Base-by-base conservation (phyloP, 2,113 vertebrate genomes). In the Campylorhamphus procurvoides region DNA sequence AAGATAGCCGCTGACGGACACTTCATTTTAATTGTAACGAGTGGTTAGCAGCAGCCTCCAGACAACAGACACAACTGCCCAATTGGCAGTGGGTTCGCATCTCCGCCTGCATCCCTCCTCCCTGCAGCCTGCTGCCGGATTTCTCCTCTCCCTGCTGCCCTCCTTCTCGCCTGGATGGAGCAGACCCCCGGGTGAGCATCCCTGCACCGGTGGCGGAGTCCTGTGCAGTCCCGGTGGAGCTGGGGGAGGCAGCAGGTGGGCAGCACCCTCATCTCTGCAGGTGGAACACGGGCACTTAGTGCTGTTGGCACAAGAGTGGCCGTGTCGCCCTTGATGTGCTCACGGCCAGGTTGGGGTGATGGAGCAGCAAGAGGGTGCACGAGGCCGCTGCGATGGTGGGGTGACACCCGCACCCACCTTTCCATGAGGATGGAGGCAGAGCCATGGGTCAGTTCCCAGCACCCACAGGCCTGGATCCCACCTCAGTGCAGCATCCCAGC, bases 21-120 rank as follows among this genome's bases (percentile, higher is more conserved):
- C 98, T 99, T 99, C 98, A 98, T 99, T 99, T 99, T 99, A 99
- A 99, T 99, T 99, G 99, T 98, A 98, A 98, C 97, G 98, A 98
- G 98, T 97, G 98, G 98, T 98, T 97, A 98, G 98, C 97, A 98
- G 98, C 98, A 95, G 98, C 96, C 97, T 83, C 96, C 95, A 97
- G 97, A 96, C 97, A 96, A 98, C 96, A 97, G 95, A 93, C 97
- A 97, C 95, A 87, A 97, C 97, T 95, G 97, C 97, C 97, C 96
- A 96, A 85, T 75, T 98, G 97, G 97, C 98, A 97, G 96, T 42
- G 75, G 94, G 75, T 50, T 94, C 73, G 20, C 47, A 49, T 80
- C 90, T 84, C 87, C 62, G 84, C 84, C 85, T 44, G 79, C 84
- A 88, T 62, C 64, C 74, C 89, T 93, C 89, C 93, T 92, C 94